phyloP scores from a whole-genome alignment of 2,113 vertebrate genomes.

The Cyphomyrus plagiostoma region DNA sequence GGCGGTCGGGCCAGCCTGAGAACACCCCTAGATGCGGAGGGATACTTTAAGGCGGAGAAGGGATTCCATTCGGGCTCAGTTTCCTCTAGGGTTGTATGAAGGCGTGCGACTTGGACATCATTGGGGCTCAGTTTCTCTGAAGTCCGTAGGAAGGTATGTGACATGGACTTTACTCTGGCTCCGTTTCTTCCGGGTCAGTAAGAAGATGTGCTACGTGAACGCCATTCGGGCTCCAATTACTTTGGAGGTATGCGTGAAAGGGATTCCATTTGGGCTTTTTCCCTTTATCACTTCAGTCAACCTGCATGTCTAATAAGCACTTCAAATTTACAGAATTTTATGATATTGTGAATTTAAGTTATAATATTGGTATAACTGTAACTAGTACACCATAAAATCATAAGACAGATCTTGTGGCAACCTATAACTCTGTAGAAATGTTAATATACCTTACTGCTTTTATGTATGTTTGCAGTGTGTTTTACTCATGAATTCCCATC shows the following conservation, averaged over 20 bases:
- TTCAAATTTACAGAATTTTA: neutral
- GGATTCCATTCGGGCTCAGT: constrained; percentile 16
- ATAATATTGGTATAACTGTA: neutral
- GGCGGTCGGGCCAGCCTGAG: constrained; percentile 81
- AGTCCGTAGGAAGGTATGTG: neutral
- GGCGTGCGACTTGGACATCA: neutral
- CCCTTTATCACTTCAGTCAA: neutral
- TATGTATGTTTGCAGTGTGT: neutral
- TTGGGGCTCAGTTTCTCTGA: neutral
- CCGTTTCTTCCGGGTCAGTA: neutral
- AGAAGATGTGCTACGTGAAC: neutral
- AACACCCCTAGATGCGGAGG: constrained; percentile 86
- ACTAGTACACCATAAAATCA: neutral
- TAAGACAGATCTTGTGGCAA: neutral
- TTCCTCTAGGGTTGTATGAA: neutral
- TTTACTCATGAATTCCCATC: neutral
- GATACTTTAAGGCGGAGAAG: constrained; percentile 49
- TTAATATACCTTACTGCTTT: neutral
- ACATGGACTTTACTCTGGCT: neutral
- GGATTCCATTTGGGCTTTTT: neutral
- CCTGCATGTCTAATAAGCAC: neutral
- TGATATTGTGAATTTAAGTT: neutral
- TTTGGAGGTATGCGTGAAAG: neutral
- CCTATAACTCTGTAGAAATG: neutral
- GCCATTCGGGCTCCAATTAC: neutral